Base-by-base conservation (phyloP, 2,113 vertebrate species). In the Muntiacus reevesi region DNA sequence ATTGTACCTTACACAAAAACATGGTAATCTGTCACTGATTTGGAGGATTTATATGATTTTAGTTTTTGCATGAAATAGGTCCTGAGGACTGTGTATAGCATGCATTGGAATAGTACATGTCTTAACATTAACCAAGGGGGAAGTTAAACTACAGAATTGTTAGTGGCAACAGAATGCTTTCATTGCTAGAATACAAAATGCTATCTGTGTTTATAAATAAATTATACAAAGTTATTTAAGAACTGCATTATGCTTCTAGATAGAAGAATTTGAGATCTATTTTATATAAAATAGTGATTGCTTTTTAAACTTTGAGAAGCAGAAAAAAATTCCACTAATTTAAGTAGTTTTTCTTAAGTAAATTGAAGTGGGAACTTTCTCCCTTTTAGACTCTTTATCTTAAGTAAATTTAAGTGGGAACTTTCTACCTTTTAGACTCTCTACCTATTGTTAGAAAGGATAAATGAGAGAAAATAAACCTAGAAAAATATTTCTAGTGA, bases 1-100 rank as follows among this genome's bases (percentile, higher is more conserved):
- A 98, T 98, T 98, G 88, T 95, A 96, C 97, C 96, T 10, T 96
- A 94, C 54, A 97, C 93, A 97, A 93, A 71, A 97, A 95, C 95
- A 98, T 95, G 92, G 52, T 96, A 94, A 85, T 95, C 55, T 76
- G 84, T 91, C 71, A 50, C 59, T 95, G 96, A 97, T 98, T 86
- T 98, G 97, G 96, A 95, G 81, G 83, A 96, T 89, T 85, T 90
- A 43, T 94, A 71, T 96, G 83, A 87, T 97, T 95, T 96, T n/a
- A 79, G 3, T 33, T 96, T 78, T 84, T 95, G 95, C 89, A 97
- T 91, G 96, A 93, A 97, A 94, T 36, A 97, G n/a, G 17, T 96
- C 95, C 76, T 28, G 25, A 98, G 94, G 96, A 96, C 82, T 79
- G 90, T 97, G 0, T 86, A 1, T 86, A 87, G 59, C 59, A 98